A percentile compares a stretch with the other conserved stretches of the same genome.
Evolutionary conservation across 2,113 vertebrate species (phyloP).

Genomic region (Cepphus grylle): DNA sequence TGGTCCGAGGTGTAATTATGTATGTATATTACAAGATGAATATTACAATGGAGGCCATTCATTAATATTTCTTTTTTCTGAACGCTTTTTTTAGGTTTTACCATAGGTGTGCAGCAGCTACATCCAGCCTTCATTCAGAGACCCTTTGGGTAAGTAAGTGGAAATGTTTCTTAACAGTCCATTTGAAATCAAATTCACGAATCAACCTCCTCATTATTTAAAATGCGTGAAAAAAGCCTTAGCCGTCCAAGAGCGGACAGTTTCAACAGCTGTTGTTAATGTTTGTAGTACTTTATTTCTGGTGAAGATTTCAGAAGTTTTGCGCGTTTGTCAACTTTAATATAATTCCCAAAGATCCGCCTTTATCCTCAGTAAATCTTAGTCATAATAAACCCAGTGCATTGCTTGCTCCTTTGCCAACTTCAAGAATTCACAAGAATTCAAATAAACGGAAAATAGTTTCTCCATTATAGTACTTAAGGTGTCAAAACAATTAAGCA

Average conservation of each 20-base stretch:
- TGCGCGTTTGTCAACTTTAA: slow-evolving; percentile 29
- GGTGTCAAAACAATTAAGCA: slow-evolving; percentile 65
- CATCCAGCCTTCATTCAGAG: slow-evolving; percentile 94
- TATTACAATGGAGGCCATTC: neutral
- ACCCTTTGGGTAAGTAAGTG: slow-evolving; percentile 97
- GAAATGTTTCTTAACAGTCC: neutral
- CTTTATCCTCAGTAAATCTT: slow-evolving; percentile 39
- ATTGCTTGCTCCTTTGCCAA: neutral
- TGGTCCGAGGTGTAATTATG: neutral
- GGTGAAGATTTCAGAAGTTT: slow-evolving; percentile 1
- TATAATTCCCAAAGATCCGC: slow-evolving; percentile 19
- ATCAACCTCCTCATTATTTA: neutral
- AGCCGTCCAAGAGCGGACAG: neutral
- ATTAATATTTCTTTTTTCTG: neutral
- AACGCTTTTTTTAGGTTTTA: slow-evolving; percentile 79
- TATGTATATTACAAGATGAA: fast-evolving
- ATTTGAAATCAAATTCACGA: neutral
- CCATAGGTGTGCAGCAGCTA: slow-evolving; percentile 91
- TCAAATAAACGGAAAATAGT: slow-evolving; percentile 36
- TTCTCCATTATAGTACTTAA: slow-evolving; percentile 42
- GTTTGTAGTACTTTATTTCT: neutral
- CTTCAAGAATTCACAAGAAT: neutral
- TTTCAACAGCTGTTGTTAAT: slow-evolving; percentile 9
- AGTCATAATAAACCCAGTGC: slow-evolving; percentile 21
- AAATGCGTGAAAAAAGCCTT: neutral